A percentile compares a stretch with the other conserved stretches of the same genome.
phyloP scores from a whole-genome alignment of 2,888 invertebrate genomes.

The Orchestes rusci region DNA sequence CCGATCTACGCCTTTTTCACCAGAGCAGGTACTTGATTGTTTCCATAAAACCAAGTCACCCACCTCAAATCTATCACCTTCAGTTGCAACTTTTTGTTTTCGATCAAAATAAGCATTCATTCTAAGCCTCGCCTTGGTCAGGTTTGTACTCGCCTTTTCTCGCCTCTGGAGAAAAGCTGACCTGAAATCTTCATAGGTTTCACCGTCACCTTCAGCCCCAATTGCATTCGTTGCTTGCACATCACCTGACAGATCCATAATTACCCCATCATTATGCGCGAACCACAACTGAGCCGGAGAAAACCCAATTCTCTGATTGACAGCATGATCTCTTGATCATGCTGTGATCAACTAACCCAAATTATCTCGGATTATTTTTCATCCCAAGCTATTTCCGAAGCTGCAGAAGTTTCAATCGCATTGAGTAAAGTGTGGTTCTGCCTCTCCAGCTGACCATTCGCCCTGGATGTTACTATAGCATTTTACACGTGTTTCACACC shows the following conservation, averaged over 20 bases:
- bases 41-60: constrained; percentile 25
- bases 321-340: constrained; percentile 32
- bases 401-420: no score
- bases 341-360: no score
- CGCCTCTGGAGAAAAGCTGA: constrained; percentile 22
- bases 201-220: not conserved
- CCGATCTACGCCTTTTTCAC: constrained; percentile 22
- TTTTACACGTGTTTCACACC: constrained; percentile 3
- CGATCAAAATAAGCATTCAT: constrained; percentile 14
- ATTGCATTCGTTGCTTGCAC: no score
- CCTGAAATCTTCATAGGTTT: constrained; percentile 7
- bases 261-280: not conserved
- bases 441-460: constrained; percentile 14
- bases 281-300: constrained; percentile 4
- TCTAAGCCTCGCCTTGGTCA: constrained; percentile 1
- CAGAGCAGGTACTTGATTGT: no score
- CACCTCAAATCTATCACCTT: no score
- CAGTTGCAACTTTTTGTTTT: constrained; percentile 24
- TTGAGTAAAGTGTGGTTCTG: constrained; percentile 10
- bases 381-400: constrained; percentile 31
- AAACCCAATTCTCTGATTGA: constrained; percentile 13
- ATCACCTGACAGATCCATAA: no score
- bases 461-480: constrained; percentile 10
- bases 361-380: constrained; percentile 28
- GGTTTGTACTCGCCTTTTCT: constrained; percentile 1